Conservation (phyloP, 2,113 vertebrate species). For the Pardalotus punctatus region DNA sequence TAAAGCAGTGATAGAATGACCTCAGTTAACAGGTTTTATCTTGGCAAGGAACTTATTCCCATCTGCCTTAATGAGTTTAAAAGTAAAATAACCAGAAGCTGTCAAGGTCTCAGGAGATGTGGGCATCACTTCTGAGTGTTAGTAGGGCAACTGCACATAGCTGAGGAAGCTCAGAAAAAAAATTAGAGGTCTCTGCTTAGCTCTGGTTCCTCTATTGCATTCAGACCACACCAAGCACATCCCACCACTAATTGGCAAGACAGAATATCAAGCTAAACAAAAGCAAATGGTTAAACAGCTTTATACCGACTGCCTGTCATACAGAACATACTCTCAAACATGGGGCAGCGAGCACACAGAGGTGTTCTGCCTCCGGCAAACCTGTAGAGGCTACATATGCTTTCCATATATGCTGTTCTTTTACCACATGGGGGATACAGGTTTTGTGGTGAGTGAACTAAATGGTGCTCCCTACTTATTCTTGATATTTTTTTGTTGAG, state of each 20-base stretch:
- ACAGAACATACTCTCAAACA: fast-evolving
- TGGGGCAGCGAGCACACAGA: neutral
- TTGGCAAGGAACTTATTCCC: neutral
- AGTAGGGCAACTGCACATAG: neutral
- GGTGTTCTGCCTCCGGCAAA: neutral
- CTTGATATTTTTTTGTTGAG: neutral
- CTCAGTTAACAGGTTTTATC: conserved; percentile 1
- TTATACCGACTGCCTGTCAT: neutral
- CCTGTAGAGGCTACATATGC: neutral
- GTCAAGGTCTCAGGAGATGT: neutral
- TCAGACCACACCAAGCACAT: neutral
- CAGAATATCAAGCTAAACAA: neutral
- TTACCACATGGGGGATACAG: neutral
- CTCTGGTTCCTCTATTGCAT: neutral
- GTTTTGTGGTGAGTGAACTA: neutral
- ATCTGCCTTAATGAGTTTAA: neutral
- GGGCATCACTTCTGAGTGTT: neutral
- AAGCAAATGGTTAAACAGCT: neutral
- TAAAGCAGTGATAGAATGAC: conserved; percentile 11
- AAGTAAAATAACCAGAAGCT: conserved; percentile 15
- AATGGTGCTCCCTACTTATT: neutral
- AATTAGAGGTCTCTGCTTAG: neutral
- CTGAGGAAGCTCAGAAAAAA: neutral
- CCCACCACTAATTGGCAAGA: neutral
- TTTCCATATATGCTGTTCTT: neutral